phyloP scores from a whole-genome alignment of 2,888 invertebrate species.

The Gonocerus acuteangulatus region DNA sequence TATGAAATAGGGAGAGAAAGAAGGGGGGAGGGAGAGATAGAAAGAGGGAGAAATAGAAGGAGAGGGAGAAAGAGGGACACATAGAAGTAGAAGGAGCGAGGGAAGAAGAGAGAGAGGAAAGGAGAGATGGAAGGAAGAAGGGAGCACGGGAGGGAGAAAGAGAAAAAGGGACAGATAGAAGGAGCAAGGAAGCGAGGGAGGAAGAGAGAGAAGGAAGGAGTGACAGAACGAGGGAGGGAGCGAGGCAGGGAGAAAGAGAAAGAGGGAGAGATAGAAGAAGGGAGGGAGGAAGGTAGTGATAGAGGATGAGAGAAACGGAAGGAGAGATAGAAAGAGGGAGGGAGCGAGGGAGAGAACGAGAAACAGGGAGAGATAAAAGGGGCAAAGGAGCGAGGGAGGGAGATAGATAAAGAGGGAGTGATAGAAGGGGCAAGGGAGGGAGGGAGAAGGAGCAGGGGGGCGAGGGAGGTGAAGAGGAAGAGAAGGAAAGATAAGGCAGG shows the following conservation, averaged over 20 bases:
- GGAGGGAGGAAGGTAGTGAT: not conserved
- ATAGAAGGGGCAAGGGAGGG: constrained; percentile 3
- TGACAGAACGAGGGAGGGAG: constrained; percentile 5
- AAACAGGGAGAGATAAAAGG: constrained; percentile 6
- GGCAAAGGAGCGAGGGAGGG: not conserved
- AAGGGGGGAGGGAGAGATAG: too few species aligned
- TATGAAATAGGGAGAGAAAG: too few species aligned
- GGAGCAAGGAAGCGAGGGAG: not conserved
- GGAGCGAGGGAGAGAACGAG: constrained; percentile 5
- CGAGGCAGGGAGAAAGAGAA: constrained; percentile 1
- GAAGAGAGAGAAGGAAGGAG: constrained; percentile 9
- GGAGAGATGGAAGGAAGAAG: not conserved
- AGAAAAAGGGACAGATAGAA: not conserved
- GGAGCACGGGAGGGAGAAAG: not conserved
- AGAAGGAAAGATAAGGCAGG: not conserved
- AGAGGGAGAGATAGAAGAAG: constrained; percentile 8
- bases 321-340: constrained; percentile 11
- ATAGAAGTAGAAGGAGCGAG: not conserved
- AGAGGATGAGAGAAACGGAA: constrained; percentile 5
- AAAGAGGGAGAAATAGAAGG: too few species aligned
- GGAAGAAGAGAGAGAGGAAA: not conserved
- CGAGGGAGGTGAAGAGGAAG: constrained; percentile 1
- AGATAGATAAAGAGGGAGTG: constrained; percentile 6
- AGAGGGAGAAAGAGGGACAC: not conserved
- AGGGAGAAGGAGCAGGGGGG: constrained; percentile 2